Conservation (phyloP, 2,113 vertebrate genomes). For the Zapornia atra region DNA sequence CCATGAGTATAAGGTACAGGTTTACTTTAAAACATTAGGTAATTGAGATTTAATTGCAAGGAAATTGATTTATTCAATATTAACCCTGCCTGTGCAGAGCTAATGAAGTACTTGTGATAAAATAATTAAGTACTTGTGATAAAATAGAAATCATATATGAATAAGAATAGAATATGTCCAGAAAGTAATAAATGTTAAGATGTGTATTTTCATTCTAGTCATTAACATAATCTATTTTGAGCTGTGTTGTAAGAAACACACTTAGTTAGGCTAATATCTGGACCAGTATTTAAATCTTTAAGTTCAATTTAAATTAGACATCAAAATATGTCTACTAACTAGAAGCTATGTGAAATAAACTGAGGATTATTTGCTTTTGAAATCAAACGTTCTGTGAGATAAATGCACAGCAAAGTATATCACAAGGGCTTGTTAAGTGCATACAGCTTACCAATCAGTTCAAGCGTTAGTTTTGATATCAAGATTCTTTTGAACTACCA, state of each 20-base stretch:
- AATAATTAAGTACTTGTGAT: neutral
- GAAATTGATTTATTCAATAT: neutral
- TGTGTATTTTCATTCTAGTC: neutral
- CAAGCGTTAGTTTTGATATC: neutral
- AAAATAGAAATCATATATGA: neutral
- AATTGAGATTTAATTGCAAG: neutral
- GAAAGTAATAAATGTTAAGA: neutral
- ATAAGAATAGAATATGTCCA: neutral
- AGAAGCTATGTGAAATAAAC: neutral
- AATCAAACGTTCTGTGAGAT: neutral
- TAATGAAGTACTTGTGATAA: neutral
- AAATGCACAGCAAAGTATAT: neutral
- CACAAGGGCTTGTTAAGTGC: neutral
- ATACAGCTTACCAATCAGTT: neutral
- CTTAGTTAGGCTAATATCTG: neutral
- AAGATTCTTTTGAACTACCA: constrained; percentile 5
- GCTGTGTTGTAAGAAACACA: neutral
- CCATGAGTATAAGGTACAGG: neutral
- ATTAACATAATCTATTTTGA: neutral
- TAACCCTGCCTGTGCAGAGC: neutral
- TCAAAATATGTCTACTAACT: neutral
- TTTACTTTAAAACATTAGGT: neutral
- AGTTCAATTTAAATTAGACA: neutral
- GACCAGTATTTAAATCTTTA: neutral
- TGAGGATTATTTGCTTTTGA: neutral